Conservation (phyloP, 2,888 invertebrate genomes). For the Agriopis leucophaearia region DNA sequence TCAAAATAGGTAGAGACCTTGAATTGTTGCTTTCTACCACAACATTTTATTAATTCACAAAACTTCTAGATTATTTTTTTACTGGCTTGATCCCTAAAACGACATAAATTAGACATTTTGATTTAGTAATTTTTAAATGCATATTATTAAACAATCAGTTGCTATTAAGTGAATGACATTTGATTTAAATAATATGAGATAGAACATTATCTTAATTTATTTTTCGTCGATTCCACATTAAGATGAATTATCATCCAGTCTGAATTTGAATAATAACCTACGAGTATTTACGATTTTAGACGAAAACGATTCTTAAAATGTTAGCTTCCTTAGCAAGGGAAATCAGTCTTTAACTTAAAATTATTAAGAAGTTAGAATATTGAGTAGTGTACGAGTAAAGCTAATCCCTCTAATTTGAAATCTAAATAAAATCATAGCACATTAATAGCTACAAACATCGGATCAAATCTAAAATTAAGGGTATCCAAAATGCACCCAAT, state of each 20-base stretch:
- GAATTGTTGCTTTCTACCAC: too few relatives aligned
- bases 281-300: too few relatives aligned
- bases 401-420: constrained; percentile 14
- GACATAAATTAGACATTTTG: constrained; percentile 20
- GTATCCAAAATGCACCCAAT: constrained; percentile 42
- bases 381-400: background rate
- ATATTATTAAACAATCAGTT: constrained; percentile 17
- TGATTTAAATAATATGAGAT: constrained; percentile 10
- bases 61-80: background rate
- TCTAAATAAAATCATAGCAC: constrained; percentile 36
- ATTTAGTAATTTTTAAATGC: constrained; percentile 28
- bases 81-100: constrained; percentile 1
- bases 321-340: too few relatives aligned
- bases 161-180: constrained; percentile 16
- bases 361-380: background rate
- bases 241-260: background rate
- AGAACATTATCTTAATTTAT: background rate
- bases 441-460: constrained; percentile 42
- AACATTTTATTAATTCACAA: too few relatives aligned
- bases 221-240: background rate
- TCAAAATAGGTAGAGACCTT: too few relatives aligned
- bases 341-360: too few relatives aligned
- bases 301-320: too few relatives aligned
- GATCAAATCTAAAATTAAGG: constrained; percentile 41
- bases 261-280: background rate